Evolutionary conservation across 1,140 invertebrate species (phyloP), one percentile per base, ranked within the genome.

Genomic region (Drosophila parvula): DNA sequence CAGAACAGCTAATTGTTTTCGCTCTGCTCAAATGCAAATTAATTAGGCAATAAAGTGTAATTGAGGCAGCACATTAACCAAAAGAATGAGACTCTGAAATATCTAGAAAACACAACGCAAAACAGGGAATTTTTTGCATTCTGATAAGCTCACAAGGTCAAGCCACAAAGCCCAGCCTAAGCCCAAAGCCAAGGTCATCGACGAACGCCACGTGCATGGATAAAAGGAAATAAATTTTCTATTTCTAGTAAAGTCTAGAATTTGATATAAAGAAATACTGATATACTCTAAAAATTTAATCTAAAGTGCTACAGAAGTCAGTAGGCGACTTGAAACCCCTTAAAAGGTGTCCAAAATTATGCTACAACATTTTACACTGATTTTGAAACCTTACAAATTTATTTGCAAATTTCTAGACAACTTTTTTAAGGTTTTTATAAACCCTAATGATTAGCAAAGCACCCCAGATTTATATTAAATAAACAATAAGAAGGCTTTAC

Each of bases 51-150:
- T 59, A 74, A 43, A 51, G 32, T 59, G 57, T 81, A 81, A 81
- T 81, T 64, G 40, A 81, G 57, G 65, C 78, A 81, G 78, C 65
- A 70, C 78, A 81, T 80, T 76, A 71, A 41, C 62, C 27, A 32
- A 57, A 57, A 50, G 22, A 67, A 67, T 45, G 12, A 32, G 6
- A 65, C 30, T 67, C 30, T 67, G 9, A 69, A 69, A 69, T 65
- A 34, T 51, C 48, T 43, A 40, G 41, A n/a, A 36, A 44, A 28
- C 16, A 45, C 18, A 62, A 38, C 4, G 34, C 18, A 14, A 22
- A 1, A 41, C 12, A 28, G 32, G 38, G 11, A 56, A 75, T 64
- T 80, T 77, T 78, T 80, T 63, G 60, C 70, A 80, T 76, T 76
- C 59, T 40, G 59, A 60, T 67, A 53, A 40, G 56, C 16, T 9